phyloP scores from a whole-genome alignment of 2,797 vertebrate species.

The Mormyrops boulengeri region DNA sequence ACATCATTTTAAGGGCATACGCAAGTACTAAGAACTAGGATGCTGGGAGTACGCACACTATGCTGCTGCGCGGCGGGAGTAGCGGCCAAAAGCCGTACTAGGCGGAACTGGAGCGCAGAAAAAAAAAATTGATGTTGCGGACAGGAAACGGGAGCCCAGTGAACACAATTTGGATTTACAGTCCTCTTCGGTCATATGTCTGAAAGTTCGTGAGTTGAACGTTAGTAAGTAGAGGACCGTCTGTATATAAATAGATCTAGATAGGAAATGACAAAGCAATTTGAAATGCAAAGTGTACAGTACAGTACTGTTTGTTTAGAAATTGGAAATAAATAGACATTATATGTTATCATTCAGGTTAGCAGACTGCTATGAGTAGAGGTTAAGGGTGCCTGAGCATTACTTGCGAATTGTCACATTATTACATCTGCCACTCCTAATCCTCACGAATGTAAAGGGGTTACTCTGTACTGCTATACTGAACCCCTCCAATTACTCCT shows the following conservation, averaged over 20 bases:
- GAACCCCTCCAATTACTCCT: background rate
- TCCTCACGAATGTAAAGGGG: background rate
- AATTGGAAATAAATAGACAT: background rate
- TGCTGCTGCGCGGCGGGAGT: no score
- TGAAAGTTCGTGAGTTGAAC: no score
- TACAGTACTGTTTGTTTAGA: background rate
- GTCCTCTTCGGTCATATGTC: no score
- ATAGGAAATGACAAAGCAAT: background rate
- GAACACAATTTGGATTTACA: no score
- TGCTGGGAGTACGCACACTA: no score
- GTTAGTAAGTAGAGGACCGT: no score
- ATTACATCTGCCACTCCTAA: background rate
- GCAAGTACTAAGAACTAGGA: no score
- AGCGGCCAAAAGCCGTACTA: no score
- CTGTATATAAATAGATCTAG: background rate
- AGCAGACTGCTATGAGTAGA: background rate
- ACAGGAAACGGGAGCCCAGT: no score
- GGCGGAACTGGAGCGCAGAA: no score
- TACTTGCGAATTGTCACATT: background rate
- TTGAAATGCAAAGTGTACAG: background rate
- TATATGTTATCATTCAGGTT: background rate
- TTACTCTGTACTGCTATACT: background rate
- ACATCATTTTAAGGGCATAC: no score
- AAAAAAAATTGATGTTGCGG: no score
- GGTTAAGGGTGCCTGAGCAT: background rate